Percentiles rank a stretch among this genome's conserved stretches.
phyloP scores from a whole-genome alignment of 2,888 invertebrate genomes.

The Biston betularia region DNA sequence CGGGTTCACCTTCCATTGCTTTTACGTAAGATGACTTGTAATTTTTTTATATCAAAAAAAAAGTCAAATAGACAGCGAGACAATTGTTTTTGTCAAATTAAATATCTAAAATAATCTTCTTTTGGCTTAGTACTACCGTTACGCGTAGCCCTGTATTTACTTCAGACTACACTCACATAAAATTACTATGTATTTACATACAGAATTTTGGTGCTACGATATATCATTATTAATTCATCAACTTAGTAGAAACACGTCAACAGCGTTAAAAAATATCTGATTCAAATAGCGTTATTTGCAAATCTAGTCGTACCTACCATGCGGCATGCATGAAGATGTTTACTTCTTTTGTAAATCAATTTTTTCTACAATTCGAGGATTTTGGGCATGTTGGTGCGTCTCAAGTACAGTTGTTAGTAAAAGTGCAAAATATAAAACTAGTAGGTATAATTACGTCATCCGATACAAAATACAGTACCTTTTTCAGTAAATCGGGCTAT shows the following conservation, averaged over 20 bases:
- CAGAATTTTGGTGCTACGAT: conserved; percentile 11
- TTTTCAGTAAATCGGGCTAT: too few species aligned
- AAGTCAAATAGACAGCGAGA: too few species aligned
- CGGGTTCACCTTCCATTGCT: too few species aligned
- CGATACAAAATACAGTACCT: too few species aligned
- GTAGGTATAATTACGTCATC: too few species aligned
- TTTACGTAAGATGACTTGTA: too few species aligned
- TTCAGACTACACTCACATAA: not conserved
- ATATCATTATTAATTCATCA: conserved; percentile 18
- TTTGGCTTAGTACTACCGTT: too few species aligned
- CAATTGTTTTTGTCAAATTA: too few species aligned
- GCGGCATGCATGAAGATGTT: conserved; percentile 53
- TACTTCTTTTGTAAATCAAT: conserved; percentile 42
- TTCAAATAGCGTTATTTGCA: conserved; percentile 30
- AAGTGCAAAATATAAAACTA: not conserved
- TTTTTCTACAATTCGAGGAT: conserved; percentile 10
- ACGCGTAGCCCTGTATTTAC: too few species aligned
- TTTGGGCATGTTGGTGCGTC: conserved; percentile 6
- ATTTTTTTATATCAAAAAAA: too few species aligned
- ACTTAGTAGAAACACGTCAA: conserved; percentile 18
- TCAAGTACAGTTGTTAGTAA: conserved; percentile 1
- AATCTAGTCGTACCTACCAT: conserved; percentile 17
- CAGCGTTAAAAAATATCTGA: conserved; percentile 13
- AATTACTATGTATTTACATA: conserved; percentile 3
- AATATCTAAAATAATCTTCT: too few species aligned